Conservation (phyloP, 2,113 vertebrate genomes). For the Nothoprocta perdicaria region DNA sequence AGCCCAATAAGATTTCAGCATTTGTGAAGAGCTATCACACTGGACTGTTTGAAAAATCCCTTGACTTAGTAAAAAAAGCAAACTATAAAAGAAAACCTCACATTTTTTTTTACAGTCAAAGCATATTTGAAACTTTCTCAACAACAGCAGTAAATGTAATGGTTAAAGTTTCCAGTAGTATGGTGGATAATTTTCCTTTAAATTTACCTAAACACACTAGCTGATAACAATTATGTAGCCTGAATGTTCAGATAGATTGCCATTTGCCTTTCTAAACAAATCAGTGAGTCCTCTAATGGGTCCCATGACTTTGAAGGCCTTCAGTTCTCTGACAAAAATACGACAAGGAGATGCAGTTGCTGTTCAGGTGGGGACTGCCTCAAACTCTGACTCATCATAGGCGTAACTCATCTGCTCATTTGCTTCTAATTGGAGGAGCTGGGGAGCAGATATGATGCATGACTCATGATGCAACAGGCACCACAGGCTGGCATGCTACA, state of each 20-base stretch:
- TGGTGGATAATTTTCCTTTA: background rate
- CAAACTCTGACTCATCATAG: background rate
- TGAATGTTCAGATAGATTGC: background rate
- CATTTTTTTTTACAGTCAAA: background rate
- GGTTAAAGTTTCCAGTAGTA: background rate
- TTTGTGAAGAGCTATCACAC: background rate
- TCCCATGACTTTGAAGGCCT: background rate
- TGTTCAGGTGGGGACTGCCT: background rate
- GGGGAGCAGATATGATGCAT: background rate
- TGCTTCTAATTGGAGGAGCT: background rate
- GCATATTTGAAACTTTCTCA: background rate
- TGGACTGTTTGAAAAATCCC: background rate
- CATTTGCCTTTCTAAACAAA: background rate
- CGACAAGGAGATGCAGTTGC: background rate
- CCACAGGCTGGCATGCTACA: background rate
- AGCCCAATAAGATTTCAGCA: background rate
- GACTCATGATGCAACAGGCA: background rate
- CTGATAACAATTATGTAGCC: background rate
- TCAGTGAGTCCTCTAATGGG: background rate
- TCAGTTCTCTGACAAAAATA: background rate
- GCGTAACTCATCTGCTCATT: background rate
- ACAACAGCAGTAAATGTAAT: background rate
- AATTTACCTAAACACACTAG: background rate
- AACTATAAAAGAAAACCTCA: background rate
- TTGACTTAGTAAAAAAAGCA: background rate